A percentile compares a stretch with the other conserved stretches of the same genome.
phyloP scores from a whole-genome alignment of 2,797 vertebrate genomes.

The Atherinosoma microstoma region DNA sequence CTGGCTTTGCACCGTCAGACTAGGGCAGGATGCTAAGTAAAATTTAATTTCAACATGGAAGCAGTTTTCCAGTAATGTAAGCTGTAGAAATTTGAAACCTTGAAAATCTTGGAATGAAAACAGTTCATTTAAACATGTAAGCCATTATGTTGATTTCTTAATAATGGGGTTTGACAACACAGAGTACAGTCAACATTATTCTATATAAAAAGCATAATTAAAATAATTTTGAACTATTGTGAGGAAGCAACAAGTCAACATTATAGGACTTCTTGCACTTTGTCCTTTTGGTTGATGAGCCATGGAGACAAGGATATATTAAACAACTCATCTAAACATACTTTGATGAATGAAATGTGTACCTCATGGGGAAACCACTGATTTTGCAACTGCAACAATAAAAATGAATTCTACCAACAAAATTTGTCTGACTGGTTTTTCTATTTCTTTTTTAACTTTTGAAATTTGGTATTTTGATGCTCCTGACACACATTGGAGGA shows the following conservation, averaged over 20 bases:
- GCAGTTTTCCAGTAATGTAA: not conserved
- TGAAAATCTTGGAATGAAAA: not conserved
- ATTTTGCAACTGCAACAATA: conserved; percentile 12
- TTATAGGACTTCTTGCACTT: no score
- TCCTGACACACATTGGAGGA: conserved; percentile 25
- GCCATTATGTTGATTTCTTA: no score
- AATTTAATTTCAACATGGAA: not conserved
- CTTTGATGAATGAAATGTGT: not conserved
- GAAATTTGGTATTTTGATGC: conserved; percentile 15
- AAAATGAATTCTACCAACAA: conserved; percentile 17
- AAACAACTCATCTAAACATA: no score
- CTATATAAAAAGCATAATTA: not conserved
- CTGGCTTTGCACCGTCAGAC: not conserved
- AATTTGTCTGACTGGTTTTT: conserved; percentile 40
- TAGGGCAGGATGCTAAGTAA: no score
- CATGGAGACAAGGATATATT: not conserved
- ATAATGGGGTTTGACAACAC: no score
- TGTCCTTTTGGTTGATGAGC: not conserved
- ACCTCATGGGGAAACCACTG: not conserved
- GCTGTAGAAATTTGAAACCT: not conserved
- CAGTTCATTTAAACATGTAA: not conserved
- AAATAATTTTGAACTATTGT: not conserved
- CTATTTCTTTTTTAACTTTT: conserved; percentile 23
- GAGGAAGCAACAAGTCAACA: not conserved
- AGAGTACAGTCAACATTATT: not conserved